Conservation (phyloP, 2,888 invertebrate species). For the Chymomyza caudatula region DNA sequence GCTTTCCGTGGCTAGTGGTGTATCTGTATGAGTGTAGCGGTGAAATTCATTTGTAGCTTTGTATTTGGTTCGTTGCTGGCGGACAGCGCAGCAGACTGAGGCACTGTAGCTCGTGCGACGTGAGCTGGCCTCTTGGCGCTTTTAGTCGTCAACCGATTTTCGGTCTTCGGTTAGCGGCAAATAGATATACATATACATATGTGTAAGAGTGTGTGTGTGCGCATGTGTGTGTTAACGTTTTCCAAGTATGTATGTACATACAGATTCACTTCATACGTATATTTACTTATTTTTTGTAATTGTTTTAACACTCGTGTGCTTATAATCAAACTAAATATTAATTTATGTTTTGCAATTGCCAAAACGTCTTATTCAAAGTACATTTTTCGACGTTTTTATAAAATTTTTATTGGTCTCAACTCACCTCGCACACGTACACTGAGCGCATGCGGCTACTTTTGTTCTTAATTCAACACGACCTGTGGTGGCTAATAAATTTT, state of each 20-base stretch:
- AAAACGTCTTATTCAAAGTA: background rate
- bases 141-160: slow-evolving; percentile 38
- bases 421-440: background rate
- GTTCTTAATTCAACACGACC: background rate
- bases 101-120: slow-evolving; percentile 33
- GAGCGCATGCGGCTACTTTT: background rate
- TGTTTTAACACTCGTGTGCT: background rate
- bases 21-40: slow-evolving; percentile 35
- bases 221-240: background rate
- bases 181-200: slow-evolving; percentile 6
- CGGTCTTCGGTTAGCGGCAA: background rate
- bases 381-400: background rate
- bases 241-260: slow-evolving; percentile 7
- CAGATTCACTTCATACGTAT: background rate
- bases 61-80: slow-evolving; percentile 38
- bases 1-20: slow-evolving; percentile 46
- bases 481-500: background rate
- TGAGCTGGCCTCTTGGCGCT: slow-evolving; percentile 52
- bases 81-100: background rate
- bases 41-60: slow-evolving; percentile 67
- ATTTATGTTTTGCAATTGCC: background rate
- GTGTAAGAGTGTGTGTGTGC: background rate
- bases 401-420: background rate
- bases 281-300: background rate
- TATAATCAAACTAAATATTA: background rate